These are phyloP conservation scores for Galagoides demidoff DNA, from an alignment of 2,797 vertebrate genomes.

Conservation along the genomic window DNA sequence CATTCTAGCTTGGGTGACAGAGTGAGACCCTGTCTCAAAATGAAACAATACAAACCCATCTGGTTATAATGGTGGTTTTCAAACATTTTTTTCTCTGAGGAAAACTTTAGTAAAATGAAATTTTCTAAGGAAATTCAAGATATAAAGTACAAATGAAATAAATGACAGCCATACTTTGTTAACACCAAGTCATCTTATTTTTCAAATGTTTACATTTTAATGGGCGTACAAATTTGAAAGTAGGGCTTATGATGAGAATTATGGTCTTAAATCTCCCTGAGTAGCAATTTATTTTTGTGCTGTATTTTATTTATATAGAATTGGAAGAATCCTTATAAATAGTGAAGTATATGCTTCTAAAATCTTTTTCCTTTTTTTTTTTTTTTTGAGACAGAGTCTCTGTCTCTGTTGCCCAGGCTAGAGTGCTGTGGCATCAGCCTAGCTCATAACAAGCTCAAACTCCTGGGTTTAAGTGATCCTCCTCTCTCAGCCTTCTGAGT, in stretches of 20 bases:
- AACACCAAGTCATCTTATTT: background rate
- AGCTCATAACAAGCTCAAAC: no score
- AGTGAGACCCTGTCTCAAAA: background rate
- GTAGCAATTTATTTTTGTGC: background rate
- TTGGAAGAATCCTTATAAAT: slow-evolving; percentile 40
- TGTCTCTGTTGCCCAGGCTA: no score
- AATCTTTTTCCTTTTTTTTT: background rate
- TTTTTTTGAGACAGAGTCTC: no score
- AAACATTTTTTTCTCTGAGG: background rate
- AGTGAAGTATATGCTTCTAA: background rate
- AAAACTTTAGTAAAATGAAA: slow-evolving; percentile 33
- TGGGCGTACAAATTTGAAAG: slow-evolving; percentile 5
- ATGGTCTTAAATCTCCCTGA: background rate
- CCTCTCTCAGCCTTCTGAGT: no score
- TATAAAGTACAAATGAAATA: slow-evolving; percentile 11
- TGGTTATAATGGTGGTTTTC: background rate
- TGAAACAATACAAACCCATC: background rate
- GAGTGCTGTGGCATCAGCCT: no score
- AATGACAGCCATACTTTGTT: background rate
- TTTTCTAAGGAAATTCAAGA: background rate
- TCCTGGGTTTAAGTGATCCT: no score
- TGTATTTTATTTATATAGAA: slow-evolving; percentile 1
- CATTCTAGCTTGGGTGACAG: background rate
- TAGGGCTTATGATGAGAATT: background rate
- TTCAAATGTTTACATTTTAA: slow-evolving; percentile 31